These are phyloP conservation scores for Bombus turneri DNA, from an alignment of 1,140 invertebrate species.

Conservation along the genomic window DNA sequence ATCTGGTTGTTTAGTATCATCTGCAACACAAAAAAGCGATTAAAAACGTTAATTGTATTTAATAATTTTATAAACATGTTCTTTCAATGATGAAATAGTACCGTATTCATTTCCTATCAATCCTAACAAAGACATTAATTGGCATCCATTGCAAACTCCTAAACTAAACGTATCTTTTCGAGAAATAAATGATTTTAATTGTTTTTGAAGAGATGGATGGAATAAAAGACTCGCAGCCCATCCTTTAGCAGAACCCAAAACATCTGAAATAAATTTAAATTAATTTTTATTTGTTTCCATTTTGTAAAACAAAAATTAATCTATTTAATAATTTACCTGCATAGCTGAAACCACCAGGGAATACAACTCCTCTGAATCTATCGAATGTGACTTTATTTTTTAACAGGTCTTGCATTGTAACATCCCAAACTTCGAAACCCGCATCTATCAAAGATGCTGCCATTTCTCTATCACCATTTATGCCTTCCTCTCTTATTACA, in stretches of 20 bases:
- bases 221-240: constrained; percentile 97
- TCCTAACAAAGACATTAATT: constrained; percentile 94
- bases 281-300: constrained; percentile 23
- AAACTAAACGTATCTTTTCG: constrained; percentile 95
- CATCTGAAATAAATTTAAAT: constrained; percentile 85
- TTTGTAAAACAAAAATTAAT: not conserved
- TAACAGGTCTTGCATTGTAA: constrained; percentile 95
- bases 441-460: constrained; percentile 94
- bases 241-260: constrained; percentile 97
- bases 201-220: constrained; percentile 84
- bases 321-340: constrained; percentile 85
- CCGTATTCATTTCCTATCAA: constrained; percentile 86
- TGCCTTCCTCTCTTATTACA: constrained; percentile 97
- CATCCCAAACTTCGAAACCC: constrained; percentile 96
- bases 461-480: constrained; percentile 99
- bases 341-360: constrained; percentile 99
- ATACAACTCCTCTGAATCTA: constrained; percentile 93
- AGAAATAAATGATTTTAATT: constrained; percentile 87
- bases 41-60: not conserved
- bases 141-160: constrained; percentile 99
- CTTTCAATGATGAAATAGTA: constrained; percentile 19
- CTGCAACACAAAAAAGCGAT: constrained; percentile 20
- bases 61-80: not conserved
- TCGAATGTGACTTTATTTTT: constrained; percentile 87
- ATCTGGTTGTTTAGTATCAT: constrained; percentile 81